A percentile compares a stretch with the other conserved stretches of the same genome.
Conservation (phyloP, 2,888 invertebrate genomes). For the Micoletzkya japonica region DNA sequence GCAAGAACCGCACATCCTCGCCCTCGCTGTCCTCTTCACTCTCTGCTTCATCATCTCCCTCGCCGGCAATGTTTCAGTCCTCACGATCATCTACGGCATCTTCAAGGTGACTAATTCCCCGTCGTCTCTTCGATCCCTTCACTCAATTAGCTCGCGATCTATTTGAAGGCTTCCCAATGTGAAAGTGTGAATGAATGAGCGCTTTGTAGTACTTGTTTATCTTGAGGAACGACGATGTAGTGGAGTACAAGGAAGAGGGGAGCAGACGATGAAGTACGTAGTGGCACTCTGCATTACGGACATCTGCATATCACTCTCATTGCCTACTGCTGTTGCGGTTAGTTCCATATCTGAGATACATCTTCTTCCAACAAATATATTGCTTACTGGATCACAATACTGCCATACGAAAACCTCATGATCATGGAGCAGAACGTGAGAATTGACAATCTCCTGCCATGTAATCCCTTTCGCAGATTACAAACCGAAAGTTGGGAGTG, state of each 20-base stretch:
- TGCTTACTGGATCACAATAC: too few species aligned
- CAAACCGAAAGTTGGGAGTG: too few species aligned
- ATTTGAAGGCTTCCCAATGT: neutral
- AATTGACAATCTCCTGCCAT: too few species aligned
- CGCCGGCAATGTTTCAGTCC: conserved; percentile 56
- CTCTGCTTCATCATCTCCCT: conserved; percentile 58
- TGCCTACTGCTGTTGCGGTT: conserved; percentile 60
- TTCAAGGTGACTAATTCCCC: conserved; percentile 37
- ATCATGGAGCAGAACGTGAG: too few species aligned
- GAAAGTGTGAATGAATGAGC: neutral
- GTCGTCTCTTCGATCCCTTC: neutral
- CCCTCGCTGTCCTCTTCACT: conserved; percentile 45
- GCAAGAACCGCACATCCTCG: conserved; percentile 14
- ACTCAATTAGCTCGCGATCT: too few species aligned
- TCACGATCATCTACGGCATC: conserved; percentile 56
- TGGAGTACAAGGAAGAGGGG: conserved; percentile 31
- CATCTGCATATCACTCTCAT: conserved; percentile 57
- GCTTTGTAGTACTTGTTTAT: neutral
- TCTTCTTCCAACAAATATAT: neutral
- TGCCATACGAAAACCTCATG: too few species aligned
- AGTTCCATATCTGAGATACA: neutral
- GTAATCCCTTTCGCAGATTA: too few species aligned
- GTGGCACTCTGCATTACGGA: conserved; percentile 58
- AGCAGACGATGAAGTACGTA: conserved; percentile 60
- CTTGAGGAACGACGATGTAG: neutral